Evolutionary conservation across 1,140 invertebrate genomes (phyloP), one percentile per base, ranked within the genome.

Genomic region (Rhagoletis zephyria): DNA sequence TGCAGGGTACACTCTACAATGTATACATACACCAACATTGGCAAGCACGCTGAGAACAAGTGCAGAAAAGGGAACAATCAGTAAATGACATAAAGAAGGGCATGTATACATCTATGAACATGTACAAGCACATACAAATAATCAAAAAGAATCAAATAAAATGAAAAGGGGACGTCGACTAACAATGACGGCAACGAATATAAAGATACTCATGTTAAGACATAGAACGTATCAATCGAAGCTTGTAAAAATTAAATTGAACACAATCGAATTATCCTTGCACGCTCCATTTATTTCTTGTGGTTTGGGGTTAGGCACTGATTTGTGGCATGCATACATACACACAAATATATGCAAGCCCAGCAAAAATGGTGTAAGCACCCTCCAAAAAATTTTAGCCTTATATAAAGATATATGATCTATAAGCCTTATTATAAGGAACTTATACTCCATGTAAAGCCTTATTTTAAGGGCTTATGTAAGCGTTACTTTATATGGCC

Each of bases 221-320:
- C 63, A 86, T 86, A 16, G 40, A 61, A 77, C 87, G 77, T 48
- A 87, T 88, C 88, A 90, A 92, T 89, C 90, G 91, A 90, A 92
- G 91, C 91, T 92, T 92, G 91, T 92, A 91, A 92, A 92, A 92
- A 92, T 92, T 92, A 92, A 92, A 92, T 92, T 92, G 91, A 92
- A 92, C 91, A 91, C 91, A 92, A 92, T 92, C 91, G 90, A 92
- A 92, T 92, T 92, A 92, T 92, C 86, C 89, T 89, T 90, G 90
- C 88, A 90, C 90, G 90, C 90, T 90, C 90, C 89, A 92, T 92
- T 92, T 91, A 89, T 81, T 87, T 70, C 48, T 6, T 81, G 51
- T 81, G 74, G 14, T 19, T 51, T 81, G 45, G 74, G 51, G 30
- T 81, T 81, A 56, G 74, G 48, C 48, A 48, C 19, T 81, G 45